Evolutionary conservation across 2,113 vertebrate genomes (phyloP).

Genomic region (Anhinga anhinga): DNA sequence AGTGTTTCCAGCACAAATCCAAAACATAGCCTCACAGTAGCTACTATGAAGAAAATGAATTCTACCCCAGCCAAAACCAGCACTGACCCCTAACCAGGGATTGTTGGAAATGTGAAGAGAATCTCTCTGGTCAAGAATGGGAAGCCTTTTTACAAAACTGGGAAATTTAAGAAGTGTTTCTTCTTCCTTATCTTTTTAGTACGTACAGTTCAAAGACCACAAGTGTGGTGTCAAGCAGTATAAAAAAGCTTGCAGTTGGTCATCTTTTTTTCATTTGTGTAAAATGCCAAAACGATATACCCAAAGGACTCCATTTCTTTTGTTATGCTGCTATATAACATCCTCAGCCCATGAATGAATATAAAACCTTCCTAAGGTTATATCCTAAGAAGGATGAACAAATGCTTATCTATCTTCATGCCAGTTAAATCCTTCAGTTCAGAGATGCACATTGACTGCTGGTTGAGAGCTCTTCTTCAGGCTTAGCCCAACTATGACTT

Average conservation of each 20-base stretch:
- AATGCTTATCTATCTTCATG: background rate
- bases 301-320: background rate
- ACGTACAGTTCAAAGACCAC: background rate
- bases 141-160: background rate
- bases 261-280: background rate
- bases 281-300: background rate
- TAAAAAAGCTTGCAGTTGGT: background rate
- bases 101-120: background rate
- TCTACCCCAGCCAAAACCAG: too few species aligned
- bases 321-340: background rate
- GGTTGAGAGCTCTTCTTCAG: background rate
- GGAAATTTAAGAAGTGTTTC: background rate
- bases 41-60: too few species aligned
- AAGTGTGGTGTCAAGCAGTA: background rate
- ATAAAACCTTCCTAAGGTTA: background rate
- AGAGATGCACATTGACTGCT: background rate
- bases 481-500: background rate
- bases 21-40: too few species aligned
- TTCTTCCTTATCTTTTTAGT: background rate
- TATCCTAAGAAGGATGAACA: background rate
- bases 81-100: background rate
- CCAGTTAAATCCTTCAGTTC: background rate
- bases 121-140: background rate
- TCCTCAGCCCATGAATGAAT: background rate
- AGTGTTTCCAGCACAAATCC: too few species aligned